These are phyloP conservation scores for Diaperis boleti DNA, from an alignment of 2,888 invertebrate genomes.

Conservation along the genomic window DNA sequence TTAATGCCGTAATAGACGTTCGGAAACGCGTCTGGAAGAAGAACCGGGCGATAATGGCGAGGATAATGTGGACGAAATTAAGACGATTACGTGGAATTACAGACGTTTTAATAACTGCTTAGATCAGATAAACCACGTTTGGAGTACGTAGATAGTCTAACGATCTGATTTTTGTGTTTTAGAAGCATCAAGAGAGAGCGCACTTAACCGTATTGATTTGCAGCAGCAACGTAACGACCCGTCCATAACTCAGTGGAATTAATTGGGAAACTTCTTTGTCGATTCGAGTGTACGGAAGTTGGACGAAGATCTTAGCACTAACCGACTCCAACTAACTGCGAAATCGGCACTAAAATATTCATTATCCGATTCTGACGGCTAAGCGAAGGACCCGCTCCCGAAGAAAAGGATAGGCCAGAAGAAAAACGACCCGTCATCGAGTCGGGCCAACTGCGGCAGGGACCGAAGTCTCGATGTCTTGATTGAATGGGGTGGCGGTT, in stretches of 20 bases:
- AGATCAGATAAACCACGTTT: slow-evolving; percentile 3
- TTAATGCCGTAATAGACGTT: slow-evolving; percentile 24
- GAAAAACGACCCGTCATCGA: slow-evolving; percentile 9
- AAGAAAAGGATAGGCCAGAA: slow-evolving; percentile 2
- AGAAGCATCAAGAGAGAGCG: background rate
- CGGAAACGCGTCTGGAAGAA: slow-evolving; percentile 22
- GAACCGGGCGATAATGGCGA: slow-evolving; percentile 37
- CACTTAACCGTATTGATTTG: slow-evolving; percentile 27
- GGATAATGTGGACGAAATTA: slow-evolving; percentile 42
- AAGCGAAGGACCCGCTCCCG: background rate
- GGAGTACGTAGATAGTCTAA: background rate
- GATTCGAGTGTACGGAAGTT: slow-evolving; percentile 25
- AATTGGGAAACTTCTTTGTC: slow-evolving; percentile 37
- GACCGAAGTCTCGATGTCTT: slow-evolving; percentile 13
- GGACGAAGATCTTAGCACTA: slow-evolving; percentile 28
- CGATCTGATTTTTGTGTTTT: slow-evolving; percentile 11
- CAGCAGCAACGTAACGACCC: slow-evolving; percentile 13
- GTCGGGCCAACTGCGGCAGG: slow-evolving; percentile 1
- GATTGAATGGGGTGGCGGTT: background rate
- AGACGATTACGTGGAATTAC: slow-evolving; percentile 40
- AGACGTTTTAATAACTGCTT: slow-evolving; percentile 40
- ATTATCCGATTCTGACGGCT: slow-evolving; percentile 23
- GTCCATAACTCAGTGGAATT: slow-evolving; percentile 35
- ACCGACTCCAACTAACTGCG: slow-evolving; percentile 25
- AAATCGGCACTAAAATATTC: slow-evolving; percentile 37